Percentiles rank a stretch among this genome's conserved stretches.
Evolutionary conservation across 2,888 invertebrate genomes (phyloP).

Genomic region (Criorhina ranunculi): DNA sequence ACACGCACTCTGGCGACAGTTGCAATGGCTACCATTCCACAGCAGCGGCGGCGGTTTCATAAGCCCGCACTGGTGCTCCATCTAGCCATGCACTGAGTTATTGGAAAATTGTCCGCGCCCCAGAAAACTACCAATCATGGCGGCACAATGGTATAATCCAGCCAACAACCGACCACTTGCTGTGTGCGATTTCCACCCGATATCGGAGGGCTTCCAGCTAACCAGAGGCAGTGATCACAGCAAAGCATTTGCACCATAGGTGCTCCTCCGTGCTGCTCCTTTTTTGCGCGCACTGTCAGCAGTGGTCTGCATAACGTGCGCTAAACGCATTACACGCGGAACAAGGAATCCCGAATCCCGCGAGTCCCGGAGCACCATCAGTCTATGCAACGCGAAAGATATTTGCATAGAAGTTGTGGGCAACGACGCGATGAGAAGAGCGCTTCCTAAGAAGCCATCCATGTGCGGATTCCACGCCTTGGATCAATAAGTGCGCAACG

Average conservation of each 20-base stretch:
- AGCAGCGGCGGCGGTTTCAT: conserved; percentile 49
- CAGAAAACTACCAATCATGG: conserved; percentile 24
- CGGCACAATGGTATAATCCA: conserved; percentile 33
- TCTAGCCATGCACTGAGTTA: conserved; percentile 59
- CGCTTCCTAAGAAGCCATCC: conserved; percentile 74
- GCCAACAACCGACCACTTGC: conserved; percentile 68
- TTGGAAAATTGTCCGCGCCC: conserved; percentile 70
- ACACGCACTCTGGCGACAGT: conserved; percentile 75
- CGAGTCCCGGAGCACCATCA: conserved; percentile 3
- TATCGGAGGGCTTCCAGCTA: conserved; percentile 58
- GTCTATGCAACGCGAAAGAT: not conserved
- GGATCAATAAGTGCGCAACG: conserved; percentile 64
- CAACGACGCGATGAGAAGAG: conserved; percentile 31
- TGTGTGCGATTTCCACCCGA: conserved; percentile 70
- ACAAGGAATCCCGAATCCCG: conserved; percentile 52
- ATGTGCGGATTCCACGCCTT: conserved; percentile 68
- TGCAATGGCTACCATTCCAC: conserved; percentile 49
- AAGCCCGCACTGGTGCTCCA: conserved; percentile 33
- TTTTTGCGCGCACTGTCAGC: conserved; percentile 43
- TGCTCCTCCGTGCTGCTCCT: conserved; percentile 4
- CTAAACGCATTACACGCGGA: conserved; percentile 69
- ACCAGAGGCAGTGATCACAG: conserved; percentile 69
- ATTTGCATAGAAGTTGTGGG: conserved; percentile 73
- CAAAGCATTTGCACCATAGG: conserved; percentile 59
- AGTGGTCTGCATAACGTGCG: conserved; percentile 60